Conservation (phyloP, 2,888 invertebrate genomes). For the Bedellia somnulentella region DNA sequence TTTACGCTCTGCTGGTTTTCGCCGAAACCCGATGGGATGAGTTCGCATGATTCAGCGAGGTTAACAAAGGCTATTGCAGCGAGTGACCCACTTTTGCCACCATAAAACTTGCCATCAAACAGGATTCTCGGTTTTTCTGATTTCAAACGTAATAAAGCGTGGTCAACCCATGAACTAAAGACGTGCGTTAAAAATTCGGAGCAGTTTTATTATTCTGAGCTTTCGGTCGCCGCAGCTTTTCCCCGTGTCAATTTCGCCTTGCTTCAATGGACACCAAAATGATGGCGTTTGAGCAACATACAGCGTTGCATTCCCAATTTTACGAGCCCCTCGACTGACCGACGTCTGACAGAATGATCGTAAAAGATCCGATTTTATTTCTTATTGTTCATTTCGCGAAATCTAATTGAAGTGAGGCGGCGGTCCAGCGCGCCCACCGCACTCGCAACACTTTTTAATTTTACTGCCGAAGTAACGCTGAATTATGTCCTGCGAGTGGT, state of each 20-base stretch:
- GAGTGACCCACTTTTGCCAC: constrained; percentile 39
- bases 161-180: too few species aligned
- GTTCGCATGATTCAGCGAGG: not conserved
- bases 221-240: too few species aligned
- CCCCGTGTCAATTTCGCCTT: too few species aligned
- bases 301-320: constrained; percentile 16
- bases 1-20: not conserved
- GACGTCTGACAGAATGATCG: constrained; percentile 44
- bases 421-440: constrained; percentile 26
- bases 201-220: too few species aligned
- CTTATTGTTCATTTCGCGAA: constrained; percentile 60
- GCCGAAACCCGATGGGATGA: not conserved
- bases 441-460: constrained; percentile 53
- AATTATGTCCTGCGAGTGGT: constrained; percentile 32
- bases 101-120: constrained; percentile 44
- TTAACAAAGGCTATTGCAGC: constrained; percentile 1
- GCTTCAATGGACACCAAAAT: too few species aligned
- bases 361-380: constrained; percentile 56
- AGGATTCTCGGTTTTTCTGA: constrained; percentile 4
- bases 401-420: constrained; percentile 56
- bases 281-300: constrained; percentile 35
- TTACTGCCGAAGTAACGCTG: constrained; percentile 34
- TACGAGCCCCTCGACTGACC: constrained; percentile 43
- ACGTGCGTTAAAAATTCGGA: too few species aligned
- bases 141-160: too few species aligned